Conservation (phyloP, 2,113 vertebrate species). For the Tenebrosternarchus preto region DNA sequence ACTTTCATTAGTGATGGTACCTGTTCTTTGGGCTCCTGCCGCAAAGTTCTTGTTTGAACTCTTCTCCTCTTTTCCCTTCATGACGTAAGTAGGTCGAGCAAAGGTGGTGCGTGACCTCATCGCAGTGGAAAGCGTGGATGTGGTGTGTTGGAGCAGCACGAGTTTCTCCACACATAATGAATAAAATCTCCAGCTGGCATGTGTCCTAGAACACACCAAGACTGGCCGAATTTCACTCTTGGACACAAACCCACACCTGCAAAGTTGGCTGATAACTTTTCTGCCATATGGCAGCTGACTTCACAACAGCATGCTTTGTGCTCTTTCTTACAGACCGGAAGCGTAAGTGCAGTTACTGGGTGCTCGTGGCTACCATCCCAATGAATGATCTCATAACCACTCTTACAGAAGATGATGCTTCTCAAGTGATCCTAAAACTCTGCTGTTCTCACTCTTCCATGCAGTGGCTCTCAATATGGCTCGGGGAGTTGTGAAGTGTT, state of each 20-base stretch:
- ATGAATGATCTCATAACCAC: too few species aligned
- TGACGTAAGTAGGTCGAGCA: slow-evolving; percentile 7
- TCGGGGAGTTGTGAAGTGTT: too few species aligned
- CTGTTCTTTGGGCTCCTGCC: slow-evolving; percentile 2
- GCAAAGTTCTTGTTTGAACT: background rate
- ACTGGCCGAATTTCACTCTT: background rate
- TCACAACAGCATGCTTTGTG: background rate
- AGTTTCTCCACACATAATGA: background rate
- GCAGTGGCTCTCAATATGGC: too few species aligned
- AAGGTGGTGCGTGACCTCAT: background rate
- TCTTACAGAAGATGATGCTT: too few species aligned
- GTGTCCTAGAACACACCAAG: background rate
- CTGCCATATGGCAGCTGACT: background rate
- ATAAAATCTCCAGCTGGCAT: background rate
- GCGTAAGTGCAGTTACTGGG: too few species aligned
- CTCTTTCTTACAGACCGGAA: background rate
- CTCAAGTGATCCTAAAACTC: too few species aligned
- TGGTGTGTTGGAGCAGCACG: background rate
- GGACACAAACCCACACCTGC: background rate
- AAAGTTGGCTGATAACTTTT: background rate
- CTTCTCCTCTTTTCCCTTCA: background rate
- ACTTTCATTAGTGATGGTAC: slow-evolving; percentile 12
- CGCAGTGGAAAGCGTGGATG: background rate
- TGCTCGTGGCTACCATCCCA: too few species aligned
- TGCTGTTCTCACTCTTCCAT: too few species aligned